Conservation (phyloP, 2,113 vertebrate species). For the Asarcornis scutulata region DNA sequence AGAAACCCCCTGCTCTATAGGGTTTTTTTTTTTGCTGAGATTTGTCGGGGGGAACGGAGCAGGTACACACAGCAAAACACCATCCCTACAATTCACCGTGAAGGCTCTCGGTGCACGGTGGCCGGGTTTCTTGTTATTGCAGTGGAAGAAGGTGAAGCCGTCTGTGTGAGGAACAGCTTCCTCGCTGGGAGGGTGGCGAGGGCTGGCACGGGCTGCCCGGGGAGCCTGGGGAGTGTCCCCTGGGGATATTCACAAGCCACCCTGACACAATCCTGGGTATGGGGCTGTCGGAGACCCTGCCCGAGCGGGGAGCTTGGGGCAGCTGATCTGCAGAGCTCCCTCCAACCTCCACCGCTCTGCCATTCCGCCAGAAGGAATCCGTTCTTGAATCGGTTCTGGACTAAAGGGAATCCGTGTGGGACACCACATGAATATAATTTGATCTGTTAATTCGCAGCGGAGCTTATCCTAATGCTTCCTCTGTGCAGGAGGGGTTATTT, state of each 20-base stretch:
- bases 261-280: too few species aligned
- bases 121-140: not conserved
- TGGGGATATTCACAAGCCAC: too few species aligned
- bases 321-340: too few species aligned
- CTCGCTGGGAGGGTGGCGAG: too few species aligned
- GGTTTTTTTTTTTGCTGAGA: not conserved
- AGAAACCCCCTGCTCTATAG: not conserved
- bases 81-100: fast-evolving
- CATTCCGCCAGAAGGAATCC: not conserved
- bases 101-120: not conserved
- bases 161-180: too few species aligned
- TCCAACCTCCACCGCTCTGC: too few species aligned
- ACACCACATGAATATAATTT: not conserved
- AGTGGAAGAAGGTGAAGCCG: not conserved
- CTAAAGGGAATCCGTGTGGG: not conserved
- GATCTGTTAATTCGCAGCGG: not conserved
- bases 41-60: not conserved
- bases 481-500: not conserved
- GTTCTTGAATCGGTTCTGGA: not conserved
- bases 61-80: fast-evolving
- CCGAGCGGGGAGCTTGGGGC: too few species aligned
- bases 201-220: too few species aligned
- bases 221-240: too few species aligned
- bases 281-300: too few species aligned
- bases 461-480: not conserved